Evolutionary conservation across 2,888 invertebrate genomes (phyloP), one percentile per base, ranked within the genome.

Genomic region (Andrena marginata): DNA sequence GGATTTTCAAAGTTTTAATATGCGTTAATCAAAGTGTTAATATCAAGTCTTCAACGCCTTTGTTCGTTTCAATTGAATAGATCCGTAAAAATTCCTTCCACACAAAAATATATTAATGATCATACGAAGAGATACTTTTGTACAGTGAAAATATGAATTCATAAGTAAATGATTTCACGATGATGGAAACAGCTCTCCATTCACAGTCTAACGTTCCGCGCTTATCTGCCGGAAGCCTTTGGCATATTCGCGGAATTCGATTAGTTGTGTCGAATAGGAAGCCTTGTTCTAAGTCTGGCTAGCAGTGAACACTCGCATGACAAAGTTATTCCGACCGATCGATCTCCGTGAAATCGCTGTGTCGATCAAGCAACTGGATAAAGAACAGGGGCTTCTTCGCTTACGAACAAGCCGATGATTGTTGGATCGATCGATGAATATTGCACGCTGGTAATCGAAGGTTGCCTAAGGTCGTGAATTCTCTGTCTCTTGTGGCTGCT

Each of bases 231-330:
- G 48, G 89, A 90, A 90, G 85, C 88, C 89, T 77, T 71, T 51
- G 42, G 64, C 63, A 76, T 72, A 80, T 77, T 68, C 62, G 33
- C 67, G 65, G 78, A 89, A 90, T 84, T 80, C 81, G 89, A 90
- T 90, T 90, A 90, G 83, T 80, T 78, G 77, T 71, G 80, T 86
- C 85, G 75, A 77, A 86, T 78, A 59, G 72, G 89, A 89, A 89
- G 81, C 89, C 89, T 23, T 74, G 77, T 68, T 42, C 63, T 64
- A 63, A 80, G 51, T 71, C 13, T 23, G 60, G 26, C 68, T 63
- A 35, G 4, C 65, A 56, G 29, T 49, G 35, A 48, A 51, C 60
- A 26, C 20, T 62, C 7, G 8, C 62, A 16, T n/a, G 64, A 31
- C 10, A 23, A 68, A 59, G 63, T 56, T 23, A 26, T 20, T 42